Conservation (phyloP, 2,113 vertebrate species). For the Tachycineta bicolor region DNA sequence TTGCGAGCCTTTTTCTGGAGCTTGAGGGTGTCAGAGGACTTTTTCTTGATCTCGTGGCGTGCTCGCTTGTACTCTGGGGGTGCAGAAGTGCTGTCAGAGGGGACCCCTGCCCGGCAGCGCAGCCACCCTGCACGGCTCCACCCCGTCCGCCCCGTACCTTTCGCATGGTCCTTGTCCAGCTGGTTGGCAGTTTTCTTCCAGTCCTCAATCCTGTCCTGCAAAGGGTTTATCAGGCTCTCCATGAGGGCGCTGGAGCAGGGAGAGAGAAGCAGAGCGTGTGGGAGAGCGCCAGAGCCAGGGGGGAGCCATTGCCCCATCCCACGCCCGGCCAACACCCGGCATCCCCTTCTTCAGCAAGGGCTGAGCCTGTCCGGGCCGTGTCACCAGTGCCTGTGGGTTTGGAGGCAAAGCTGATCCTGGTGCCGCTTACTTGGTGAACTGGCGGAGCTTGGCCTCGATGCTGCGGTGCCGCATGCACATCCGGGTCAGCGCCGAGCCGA, state of each 20-base stretch:
- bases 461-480: constrained; percentile 99
- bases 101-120: accelerated
- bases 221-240: constrained; percentile 93
- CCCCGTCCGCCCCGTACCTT: constrained; percentile 70
- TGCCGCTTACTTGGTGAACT: constrained; percentile 92
- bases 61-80: constrained; percentile 93
- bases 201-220: constrained; percentile 96
- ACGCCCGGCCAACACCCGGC: background rate
- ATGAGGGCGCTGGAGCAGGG: constrained; percentile 81
- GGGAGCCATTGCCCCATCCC: accelerated
- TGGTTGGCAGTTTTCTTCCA: constrained; percentile 94
- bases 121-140: accelerated
- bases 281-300: accelerated
- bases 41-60: constrained; percentile 97
- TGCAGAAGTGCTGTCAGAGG: background rate
- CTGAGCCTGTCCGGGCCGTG: background rate
- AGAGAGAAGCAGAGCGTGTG: background rate
- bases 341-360: background rate
- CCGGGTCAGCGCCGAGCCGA: constrained; percentile 93
- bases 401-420: background rate
- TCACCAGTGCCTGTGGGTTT: background rate
- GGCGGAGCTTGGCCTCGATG: constrained; percentile 96
- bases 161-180: constrained; percentile 94
- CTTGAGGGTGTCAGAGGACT: constrained; percentile 94
- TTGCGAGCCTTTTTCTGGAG: constrained; percentile 98